Percentiles rank a stretch among this genome's conserved stretches.
These are phyloP conservation scores for Vidua macroura DNA, from an alignment of 2,113 vertebrate genomes.

Conservation along the genomic window DNA sequence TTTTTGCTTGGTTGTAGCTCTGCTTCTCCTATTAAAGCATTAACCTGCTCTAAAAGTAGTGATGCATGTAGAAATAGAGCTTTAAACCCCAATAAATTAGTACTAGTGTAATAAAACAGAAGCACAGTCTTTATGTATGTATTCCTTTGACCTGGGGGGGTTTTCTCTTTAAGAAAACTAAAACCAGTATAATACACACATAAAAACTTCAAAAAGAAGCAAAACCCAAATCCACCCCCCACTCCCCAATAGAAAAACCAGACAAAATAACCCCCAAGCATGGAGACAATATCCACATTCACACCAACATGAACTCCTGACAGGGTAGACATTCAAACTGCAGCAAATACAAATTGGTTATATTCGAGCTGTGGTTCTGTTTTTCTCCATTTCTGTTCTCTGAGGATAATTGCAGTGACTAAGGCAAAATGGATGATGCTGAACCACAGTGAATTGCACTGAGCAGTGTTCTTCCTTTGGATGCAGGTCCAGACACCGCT, in stretches of 20 bases:
- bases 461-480: neutral
- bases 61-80: neutral
- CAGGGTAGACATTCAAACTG: neutral
- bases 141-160: neutral
- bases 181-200: neutral
- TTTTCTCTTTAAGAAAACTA: neutral
- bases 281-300: neutral
- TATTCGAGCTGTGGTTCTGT: neutral
- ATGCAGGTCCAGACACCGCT: neutral
- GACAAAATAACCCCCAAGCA: neutral
- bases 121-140: neutral
- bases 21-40: neutral
- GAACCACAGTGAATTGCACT: neutral
- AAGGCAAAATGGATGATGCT: constrained; percentile 13
- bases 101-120: neutral
- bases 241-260: neutral
- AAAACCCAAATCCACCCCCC: neutral
- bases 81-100: neutral
- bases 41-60: neutral
- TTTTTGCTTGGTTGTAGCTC: neutral
- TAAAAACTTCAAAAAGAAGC: neutral
- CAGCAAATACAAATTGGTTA: neutral
- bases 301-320: neutral
- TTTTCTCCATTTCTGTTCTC: neutral
- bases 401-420: neutral